phyloP scores from a whole-genome alignment of 1,140 invertebrate genomes.

The Helicoverpa armigera region DNA sequence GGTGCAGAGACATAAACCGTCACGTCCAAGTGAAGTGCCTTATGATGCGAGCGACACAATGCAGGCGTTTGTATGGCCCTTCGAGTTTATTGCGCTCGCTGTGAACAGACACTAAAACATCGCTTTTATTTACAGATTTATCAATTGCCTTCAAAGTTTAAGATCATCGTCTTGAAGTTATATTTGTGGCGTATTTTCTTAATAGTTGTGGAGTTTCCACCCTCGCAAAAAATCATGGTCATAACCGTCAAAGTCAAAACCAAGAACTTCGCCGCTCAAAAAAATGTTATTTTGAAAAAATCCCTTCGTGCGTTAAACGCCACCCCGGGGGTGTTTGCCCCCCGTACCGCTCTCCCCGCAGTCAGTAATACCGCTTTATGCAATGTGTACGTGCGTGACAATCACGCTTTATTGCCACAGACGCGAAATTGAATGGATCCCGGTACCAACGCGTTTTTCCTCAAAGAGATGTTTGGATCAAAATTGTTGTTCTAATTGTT shows the following conservation, averaged over 20 bases:
- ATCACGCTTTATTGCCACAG: constrained; percentile 77
- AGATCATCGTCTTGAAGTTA: no score
- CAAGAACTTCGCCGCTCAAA: constrained; percentile 48
- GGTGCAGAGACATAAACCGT: not conserved
- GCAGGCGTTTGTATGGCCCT: not conserved
- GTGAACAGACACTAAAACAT: not conserved
- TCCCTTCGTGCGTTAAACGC: constrained; percentile 64
- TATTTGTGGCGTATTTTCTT: no score
- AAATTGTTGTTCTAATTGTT: constrained; percentile 14
- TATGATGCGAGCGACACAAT: not conserved
- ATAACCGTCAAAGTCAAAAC: constrained; percentile 49
- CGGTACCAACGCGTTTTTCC: constrained; percentile 24
- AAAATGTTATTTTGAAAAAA: constrained; percentile 63
- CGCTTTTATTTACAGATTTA: not conserved
- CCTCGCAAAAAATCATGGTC: constrained; percentile 8
- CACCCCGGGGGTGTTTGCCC: constrained; percentile 30
- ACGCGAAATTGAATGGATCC: constrained; percentile 74
- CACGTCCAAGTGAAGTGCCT: not conserved
- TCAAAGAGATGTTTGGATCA: constrained; percentile 18
- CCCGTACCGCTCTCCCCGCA: constrained; percentile 47
- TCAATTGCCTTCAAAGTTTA: no score
- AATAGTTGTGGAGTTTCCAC: not conserved
- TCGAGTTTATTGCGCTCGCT: not conserved
- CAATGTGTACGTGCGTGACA: constrained; percentile 82
- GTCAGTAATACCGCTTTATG: constrained; percentile 66